Conservation (phyloP, 2,888 invertebrate genomes). For the Anthophora plumipes region DNA sequence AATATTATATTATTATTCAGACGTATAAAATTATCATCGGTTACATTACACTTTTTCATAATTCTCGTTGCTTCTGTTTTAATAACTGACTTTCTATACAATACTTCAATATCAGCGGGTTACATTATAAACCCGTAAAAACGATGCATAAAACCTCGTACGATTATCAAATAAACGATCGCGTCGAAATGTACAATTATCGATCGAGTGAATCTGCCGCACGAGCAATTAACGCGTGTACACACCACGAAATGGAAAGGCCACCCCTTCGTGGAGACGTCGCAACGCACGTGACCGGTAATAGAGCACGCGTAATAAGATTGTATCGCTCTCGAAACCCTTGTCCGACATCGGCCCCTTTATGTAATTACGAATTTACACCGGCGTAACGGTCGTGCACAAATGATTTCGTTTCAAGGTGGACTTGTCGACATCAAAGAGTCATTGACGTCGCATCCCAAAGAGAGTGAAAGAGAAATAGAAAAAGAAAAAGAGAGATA, state of each 20-base stretch:
- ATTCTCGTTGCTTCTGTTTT: neutral
- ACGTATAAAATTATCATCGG: neutral
- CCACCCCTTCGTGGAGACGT: constrained; percentile 2
- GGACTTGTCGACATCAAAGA: neutral
- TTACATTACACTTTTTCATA: neutral
- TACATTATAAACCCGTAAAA: too few species aligned
- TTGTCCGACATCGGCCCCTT: constrained; percentile 34
- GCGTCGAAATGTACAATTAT: neutral
- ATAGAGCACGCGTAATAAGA: constrained; percentile 44
- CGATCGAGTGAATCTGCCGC: constrained; percentile 12
- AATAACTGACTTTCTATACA: neutral
- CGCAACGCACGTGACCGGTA: constrained; percentile 36
- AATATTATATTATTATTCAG: neutral
- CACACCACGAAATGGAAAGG: neutral
- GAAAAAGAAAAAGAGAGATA: neutral
- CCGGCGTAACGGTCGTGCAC: neutral
- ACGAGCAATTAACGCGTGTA: constrained; percentile 18
- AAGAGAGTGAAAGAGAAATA: too few species aligned
- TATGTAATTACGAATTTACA: constrained; percentile 33
- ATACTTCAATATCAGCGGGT: neutral
- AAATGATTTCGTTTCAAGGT: constrained; percentile 20
- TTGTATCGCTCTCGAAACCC: constrained; percentile 43
- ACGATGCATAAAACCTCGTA: neutral
- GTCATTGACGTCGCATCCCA: neutral
- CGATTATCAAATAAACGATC: neutral